These are phyloP conservation scores for Danio rerio DNA, from an alignment of 2,113 vertebrate genomes.

Conservation along the genomic window DNA sequence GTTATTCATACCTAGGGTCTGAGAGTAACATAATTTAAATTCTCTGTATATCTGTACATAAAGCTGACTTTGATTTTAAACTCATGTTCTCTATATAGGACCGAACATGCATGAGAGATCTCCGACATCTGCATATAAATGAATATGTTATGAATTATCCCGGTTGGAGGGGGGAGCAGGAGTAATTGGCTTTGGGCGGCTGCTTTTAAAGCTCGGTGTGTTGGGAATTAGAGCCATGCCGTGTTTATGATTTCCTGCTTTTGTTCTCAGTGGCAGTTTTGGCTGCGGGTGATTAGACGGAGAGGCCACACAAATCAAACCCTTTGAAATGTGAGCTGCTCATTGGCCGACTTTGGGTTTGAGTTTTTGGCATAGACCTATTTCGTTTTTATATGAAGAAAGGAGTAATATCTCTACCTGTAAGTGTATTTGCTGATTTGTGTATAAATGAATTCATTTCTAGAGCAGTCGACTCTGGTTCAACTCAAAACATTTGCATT, in stretches of 20 bases:
- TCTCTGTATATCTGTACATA: too few species aligned
- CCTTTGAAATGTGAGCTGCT: constrained; percentile 54
- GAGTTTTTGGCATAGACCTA: background rate
- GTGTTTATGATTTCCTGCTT: constrained; percentile 55
- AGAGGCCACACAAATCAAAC: constrained; percentile 7
- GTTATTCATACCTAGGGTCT: too few species aligned
- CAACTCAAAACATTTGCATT: too few species aligned
- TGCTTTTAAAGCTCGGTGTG: constrained; percentile 43
- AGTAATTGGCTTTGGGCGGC: constrained; percentile 29
- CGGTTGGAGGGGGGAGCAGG: background rate
- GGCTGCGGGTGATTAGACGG: constrained; percentile 22
- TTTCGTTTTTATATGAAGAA: background rate
- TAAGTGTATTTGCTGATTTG: too few species aligned
- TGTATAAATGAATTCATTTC: too few species aligned
- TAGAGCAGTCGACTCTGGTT: too few species aligned
- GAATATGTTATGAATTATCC: constrained; percentile 47
- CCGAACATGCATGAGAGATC: constrained; percentile 12
- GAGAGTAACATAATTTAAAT: too few species aligned
- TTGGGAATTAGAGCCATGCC: constrained; percentile 39
- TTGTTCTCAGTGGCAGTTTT: constrained; percentile 26
- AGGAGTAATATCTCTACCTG: background rate
- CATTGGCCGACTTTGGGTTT: constrained; percentile 9
- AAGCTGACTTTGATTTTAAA: too few species aligned
- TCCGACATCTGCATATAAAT: constrained; percentile 42
- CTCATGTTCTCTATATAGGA: background rate